Conservation (phyloP, 1,140 invertebrate species). For the Lanistes nyassanus region DNA sequence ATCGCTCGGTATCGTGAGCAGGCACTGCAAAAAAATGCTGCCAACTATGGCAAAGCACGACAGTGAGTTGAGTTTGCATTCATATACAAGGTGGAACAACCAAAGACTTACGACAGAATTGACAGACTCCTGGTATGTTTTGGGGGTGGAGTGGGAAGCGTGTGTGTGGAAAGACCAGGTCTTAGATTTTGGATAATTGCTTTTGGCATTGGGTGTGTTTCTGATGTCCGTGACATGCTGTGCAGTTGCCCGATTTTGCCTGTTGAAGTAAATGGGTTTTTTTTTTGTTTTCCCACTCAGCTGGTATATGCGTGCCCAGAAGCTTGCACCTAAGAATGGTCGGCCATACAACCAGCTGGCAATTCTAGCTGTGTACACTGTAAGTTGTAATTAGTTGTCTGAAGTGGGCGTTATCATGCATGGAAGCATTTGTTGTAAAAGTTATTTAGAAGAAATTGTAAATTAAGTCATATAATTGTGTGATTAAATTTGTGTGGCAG, state of each 20-base stretch:
- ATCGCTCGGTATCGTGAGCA: conserved; percentile 89
- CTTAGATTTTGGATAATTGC: neutral
- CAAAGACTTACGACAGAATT: neutral
- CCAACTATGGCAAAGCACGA: conserved; percentile 87
- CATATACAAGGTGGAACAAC: neutral
- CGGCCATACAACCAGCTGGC: conserved; percentile 94
- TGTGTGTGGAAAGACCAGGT: neutral
- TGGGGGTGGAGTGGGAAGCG: neutral
- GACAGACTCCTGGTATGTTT: neutral
- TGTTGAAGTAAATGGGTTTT: no score
- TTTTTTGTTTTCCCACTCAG: no score
- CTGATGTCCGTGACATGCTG: no score
- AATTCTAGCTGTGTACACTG: conserved; percentile 88
- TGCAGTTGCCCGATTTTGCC: no score
- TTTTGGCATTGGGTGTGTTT: no score
- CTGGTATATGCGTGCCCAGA: conserved; percentile 89
- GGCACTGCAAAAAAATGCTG: conserved; percentile 77
- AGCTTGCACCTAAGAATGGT: conserved; percentile 94
- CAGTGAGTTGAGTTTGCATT: conserved; percentile 51
- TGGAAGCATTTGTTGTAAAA: neutral
- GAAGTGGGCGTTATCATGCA: no score
- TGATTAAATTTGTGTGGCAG: conserved; percentile 67
- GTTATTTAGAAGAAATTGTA: neutral
- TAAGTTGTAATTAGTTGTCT: conserved; percentile 69
- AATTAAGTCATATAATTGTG: neutral